These are phyloP conservation scores for Plagodis dolabraria DNA, from an alignment of 2,888 invertebrate species.

Conservation along the genomic window DNA sequence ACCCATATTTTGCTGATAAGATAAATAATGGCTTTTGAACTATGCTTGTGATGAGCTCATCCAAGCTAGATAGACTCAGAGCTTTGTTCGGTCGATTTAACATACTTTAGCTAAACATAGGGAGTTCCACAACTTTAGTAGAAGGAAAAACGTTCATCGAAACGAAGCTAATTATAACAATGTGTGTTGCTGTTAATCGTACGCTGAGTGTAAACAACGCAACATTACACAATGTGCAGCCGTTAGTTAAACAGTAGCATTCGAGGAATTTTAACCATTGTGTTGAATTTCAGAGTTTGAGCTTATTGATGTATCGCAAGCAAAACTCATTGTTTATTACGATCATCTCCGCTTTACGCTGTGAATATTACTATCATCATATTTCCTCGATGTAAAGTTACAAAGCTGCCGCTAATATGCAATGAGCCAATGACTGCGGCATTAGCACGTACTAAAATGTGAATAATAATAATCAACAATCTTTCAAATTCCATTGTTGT, in stretches of 20 bases:
- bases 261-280: conserved; percentile 57
- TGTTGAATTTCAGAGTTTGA: conserved; percentile 44
- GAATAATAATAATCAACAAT: too few relatives aligned
- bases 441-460: too few relatives aligned
- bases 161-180: conserved; percentile 67
- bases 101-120: conserved; percentile 54
- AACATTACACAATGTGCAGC: conserved; percentile 59
- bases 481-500: too few relatives aligned
- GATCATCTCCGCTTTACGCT: conserved; percentile 1
- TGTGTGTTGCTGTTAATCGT: conserved; percentile 59
- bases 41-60: conserved; percentile 14
- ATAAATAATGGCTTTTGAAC: not conserved
- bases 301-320: conserved; percentile 35
- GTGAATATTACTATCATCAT: too few relatives aligned
- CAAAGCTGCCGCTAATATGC: conserved; percentile 28
- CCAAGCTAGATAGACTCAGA: conserved; percentile 15
- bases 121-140: conserved; percentile 45
- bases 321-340: not conserved
- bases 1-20: not conserved
- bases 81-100: conserved; percentile 39
- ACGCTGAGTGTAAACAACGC: conserved; percentile 64
- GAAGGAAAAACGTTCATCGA: conserved; percentile 58
- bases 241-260: conserved; percentile 62
- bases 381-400: conserved; percentile 14
- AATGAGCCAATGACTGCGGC: conserved; percentile 7